phyloP scores from a whole-genome alignment of 1,140 invertebrate genomes.

The Drosophila pseudoananassae region DNA sequence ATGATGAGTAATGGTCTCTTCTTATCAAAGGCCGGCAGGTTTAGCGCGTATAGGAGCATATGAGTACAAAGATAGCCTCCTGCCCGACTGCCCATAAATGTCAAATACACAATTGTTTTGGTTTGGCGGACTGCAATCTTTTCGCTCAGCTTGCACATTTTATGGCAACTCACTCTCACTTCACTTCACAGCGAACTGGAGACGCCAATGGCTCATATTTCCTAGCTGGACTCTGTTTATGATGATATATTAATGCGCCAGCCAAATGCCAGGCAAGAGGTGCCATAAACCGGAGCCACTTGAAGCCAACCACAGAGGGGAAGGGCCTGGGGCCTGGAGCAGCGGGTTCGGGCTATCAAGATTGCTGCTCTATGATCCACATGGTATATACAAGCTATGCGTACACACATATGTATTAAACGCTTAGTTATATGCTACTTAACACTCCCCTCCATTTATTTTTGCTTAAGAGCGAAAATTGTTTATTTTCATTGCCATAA shows the following conservation, averaged over 20 bases:
- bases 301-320: constrained; percentile 31
- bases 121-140: constrained; percentile 36
- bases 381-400: constrained; percentile 10
- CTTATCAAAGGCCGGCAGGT: constrained; percentile 31
- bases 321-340: neutral
- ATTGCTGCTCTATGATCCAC: constrained; percentile 46
- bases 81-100: constrained; percentile 22
- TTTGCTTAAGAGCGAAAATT: constrained; percentile 55
- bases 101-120: constrained; percentile 42
- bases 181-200: constrained; percentile 31
- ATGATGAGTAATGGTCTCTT: constrained; percentile 23
- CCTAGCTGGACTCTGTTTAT: constrained; percentile 58
- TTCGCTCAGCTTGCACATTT: constrained; percentile 65
- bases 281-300: constrained; percentile 71
- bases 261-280: constrained; percentile 50
- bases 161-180: constrained; percentile 43
- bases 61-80: constrained; percentile 12
- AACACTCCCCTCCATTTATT: constrained; percentile 62
- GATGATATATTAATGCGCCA: constrained; percentile 74
- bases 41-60: neutral
- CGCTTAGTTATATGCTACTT: constrained; percentile 61
- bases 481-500: constrained; percentile 73
- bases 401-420: constrained; percentile 42
- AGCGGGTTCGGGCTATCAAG: constrained; percentile 16
- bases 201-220: constrained; percentile 47